Evolutionary conservation across 2,113 vertebrate genomes (phyloP).

Genomic region (Okapia johnstoni): DNA sequence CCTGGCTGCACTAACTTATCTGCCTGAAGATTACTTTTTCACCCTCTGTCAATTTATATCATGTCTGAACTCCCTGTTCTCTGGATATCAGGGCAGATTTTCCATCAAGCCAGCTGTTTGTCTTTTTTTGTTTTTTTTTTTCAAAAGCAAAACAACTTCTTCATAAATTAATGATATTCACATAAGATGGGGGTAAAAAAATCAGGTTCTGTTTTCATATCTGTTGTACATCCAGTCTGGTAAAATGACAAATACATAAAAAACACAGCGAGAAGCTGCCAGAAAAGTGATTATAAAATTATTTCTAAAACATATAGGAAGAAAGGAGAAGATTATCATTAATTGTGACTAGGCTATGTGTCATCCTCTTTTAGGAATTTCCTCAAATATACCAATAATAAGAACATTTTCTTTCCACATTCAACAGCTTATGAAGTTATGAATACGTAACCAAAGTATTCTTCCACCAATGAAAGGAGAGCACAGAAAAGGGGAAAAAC

Average conservation of each 20-base stretch:
- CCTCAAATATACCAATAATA: conserved; percentile 25
- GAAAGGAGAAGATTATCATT: neutral
- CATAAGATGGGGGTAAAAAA: neutral
- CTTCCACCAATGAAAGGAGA: neutral
- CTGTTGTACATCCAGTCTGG: conserved; percentile 15
- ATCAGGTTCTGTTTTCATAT: conserved; percentile 43
- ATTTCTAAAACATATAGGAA: conserved; percentile 25
- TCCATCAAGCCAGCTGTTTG: conserved; percentile 56
- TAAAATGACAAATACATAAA: neutral
- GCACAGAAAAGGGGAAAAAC: neutral
- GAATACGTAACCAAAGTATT: neutral
- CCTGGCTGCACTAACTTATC: conserved; percentile 23
- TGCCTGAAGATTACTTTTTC: conserved; percentile 51
- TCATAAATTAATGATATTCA: conserved; percentile 48
- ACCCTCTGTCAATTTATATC: conserved; percentile 64
- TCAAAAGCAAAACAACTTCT: conserved; percentile 34
- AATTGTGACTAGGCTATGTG: neutral
- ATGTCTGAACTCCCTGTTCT: conserved; percentile 47
- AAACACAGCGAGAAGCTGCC: conserved; percentile 9
- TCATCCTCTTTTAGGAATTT: neutral
- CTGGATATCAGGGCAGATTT: conserved; percentile 50
- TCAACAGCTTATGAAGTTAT: neutral
- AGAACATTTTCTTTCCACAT: neutral
- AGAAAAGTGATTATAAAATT: conserved; percentile 33
- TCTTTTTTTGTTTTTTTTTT: neutral